Evolutionary conservation across 2,888 invertebrate genomes (phyloP).

Genomic region (Ormyrus nitidulus): DNA sequence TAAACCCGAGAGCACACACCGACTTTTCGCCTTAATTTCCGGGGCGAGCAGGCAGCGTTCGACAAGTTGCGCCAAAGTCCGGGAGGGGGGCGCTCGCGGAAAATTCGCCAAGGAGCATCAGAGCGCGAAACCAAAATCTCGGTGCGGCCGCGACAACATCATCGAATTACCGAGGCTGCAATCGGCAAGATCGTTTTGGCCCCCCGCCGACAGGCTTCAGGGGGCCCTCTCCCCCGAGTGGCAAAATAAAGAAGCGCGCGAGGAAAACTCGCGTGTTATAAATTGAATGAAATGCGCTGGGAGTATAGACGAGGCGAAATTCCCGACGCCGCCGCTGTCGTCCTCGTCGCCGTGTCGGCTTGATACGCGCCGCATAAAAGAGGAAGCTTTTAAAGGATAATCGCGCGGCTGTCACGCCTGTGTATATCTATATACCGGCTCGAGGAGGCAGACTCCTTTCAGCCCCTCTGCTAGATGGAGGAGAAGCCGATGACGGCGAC

Average conservation of each 20-base stretch:
- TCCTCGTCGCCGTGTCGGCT: too few species aligned
- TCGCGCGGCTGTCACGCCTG: slow-evolving; percentile 13
- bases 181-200: neutral
- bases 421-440: neutral
- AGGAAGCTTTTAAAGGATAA: slow-evolving; percentile 49
- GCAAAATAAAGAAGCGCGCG: slow-evolving; percentile 8
- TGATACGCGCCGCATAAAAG: slow-evolving; percentile 4
- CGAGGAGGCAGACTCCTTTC: neutral
- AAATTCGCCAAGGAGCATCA: neutral
- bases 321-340: neutral
- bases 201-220: too few species aligned
- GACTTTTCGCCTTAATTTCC: too few species aligned
- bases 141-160: slow-evolving; percentile 4
- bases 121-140: neutral
- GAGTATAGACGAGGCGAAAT: neutral
- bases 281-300: slow-evolving; percentile 18
- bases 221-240: neutral
- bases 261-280: neutral
- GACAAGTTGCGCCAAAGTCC: too few species aligned
- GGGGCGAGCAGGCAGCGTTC: too few species aligned
- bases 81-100: too few species aligned
- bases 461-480: neutral
- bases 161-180: slow-evolving; percentile 20
- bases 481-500: neutral
- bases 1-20: too few species aligned